Evolutionary conservation across 2,888 invertebrate species (phyloP).

Genomic region (Lissonota sp.): DNA sequence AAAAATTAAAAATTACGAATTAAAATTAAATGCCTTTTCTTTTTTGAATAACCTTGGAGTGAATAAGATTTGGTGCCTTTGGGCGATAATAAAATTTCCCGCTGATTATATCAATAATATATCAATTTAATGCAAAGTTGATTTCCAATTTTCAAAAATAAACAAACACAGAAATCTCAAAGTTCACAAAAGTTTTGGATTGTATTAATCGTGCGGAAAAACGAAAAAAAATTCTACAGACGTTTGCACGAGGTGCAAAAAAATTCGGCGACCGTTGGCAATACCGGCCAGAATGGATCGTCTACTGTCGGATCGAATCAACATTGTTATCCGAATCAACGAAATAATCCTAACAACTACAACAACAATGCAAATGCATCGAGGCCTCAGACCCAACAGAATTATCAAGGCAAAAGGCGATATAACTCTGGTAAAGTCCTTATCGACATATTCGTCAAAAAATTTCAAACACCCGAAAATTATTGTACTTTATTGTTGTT

Average conservation of each 20-base stretch:
- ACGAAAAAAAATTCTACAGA: slow-evolving; percentile 66
- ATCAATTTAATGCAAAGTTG: slow-evolving; percentile 18
- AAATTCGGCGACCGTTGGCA: slow-evolving; percentile 44
- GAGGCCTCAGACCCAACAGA: slow-evolving; percentile 75
- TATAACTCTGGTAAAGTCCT: slow-evolving; percentile 75
- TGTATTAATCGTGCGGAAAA: slow-evolving; percentile 17
- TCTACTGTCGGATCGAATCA: slow-evolving; percentile 71
- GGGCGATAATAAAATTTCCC: neutral
- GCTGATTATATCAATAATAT: neutral
- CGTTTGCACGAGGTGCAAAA: slow-evolving; percentile 71
- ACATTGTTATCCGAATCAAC: slow-evolving; percentile 77
- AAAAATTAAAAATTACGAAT: too few species aligned
- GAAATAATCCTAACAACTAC: slow-evolving; percentile 63
- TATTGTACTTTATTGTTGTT: neutral
- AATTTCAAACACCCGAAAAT: neutral
- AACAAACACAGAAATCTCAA: neutral
- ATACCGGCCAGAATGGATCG: slow-evolving; percentile 67
- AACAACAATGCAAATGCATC: slow-evolving; percentile 67
- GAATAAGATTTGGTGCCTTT: too few species aligned
- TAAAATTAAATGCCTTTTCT: too few species aligned
- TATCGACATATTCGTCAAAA: neutral
- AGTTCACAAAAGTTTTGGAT: neutral
- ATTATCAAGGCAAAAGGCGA: slow-evolving; percentile 80
- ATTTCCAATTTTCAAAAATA: slow-evolving; percentile 6
- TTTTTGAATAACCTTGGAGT: too few species aligned